These are phyloP conservation scores for Galerucella pusilla DNA, from an alignment of 2,888 invertebrate genomes.

Conservation along the genomic window DNA sequence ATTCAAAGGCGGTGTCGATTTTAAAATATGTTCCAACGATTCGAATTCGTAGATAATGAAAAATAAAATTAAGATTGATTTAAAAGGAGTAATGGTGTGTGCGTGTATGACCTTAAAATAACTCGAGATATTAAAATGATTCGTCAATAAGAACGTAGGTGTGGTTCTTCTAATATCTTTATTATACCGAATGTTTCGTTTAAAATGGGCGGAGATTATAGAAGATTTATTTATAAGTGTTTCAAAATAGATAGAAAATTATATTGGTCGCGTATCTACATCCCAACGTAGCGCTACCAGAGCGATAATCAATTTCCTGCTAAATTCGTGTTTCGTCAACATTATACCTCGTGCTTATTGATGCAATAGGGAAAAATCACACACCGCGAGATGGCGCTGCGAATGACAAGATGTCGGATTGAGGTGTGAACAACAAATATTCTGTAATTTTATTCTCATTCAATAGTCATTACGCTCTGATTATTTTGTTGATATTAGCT, in stretches of 20 bases:
- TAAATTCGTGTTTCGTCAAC: too few relatives aligned
- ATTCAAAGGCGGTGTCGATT: slow-evolving; percentile 36
- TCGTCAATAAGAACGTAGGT: slow-evolving; percentile 7
- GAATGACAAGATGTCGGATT: too few relatives aligned
- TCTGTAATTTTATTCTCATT: too few relatives aligned
- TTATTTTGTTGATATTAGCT: too few relatives aligned
- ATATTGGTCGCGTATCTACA: background rate
- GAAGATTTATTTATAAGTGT: background rate
- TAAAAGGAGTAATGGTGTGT: slow-evolving; percentile 2
- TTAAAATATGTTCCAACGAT: slow-evolving; percentile 33
- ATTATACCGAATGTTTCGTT: slow-evolving; percentile 5
- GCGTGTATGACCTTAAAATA: slow-evolving; percentile 18
- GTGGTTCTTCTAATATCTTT: slow-evolving; percentile 9
- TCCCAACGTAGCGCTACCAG: too few relatives aligned
- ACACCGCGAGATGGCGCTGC: too few relatives aligned
- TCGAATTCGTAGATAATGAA: slow-evolving; percentile 20
- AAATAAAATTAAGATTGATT: slow-evolving; percentile 24
- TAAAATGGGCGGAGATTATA: slow-evolving; percentile 5
- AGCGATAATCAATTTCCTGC: too few relatives aligned
- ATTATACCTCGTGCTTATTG: too few relatives aligned
- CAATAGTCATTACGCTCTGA: too few relatives aligned
- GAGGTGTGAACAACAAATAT: too few relatives aligned
- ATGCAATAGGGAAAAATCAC: too few relatives aligned
- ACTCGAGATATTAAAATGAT: slow-evolving; percentile 4
- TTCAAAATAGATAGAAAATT: background rate